Conservation (phyloP, 1,140 invertebrate species). For the Augochlora pura region DNA sequence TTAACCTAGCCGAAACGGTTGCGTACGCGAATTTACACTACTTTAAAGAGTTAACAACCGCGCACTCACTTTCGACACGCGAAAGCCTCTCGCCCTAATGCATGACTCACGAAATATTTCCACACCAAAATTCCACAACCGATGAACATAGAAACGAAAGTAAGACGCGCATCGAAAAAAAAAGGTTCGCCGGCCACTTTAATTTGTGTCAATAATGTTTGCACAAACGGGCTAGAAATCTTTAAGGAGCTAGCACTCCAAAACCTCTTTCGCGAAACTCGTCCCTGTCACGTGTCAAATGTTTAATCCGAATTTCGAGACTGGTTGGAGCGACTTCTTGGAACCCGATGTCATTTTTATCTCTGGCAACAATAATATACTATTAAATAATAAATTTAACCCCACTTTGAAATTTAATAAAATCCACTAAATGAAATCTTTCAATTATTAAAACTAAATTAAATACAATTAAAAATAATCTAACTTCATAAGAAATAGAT, state of each 20-base stretch:
- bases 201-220: background rate
- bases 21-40: no score
- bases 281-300: background rate
- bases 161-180: background rate
- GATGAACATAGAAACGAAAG: background rate
- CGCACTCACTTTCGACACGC: background rate
- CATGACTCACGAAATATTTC: background rate
- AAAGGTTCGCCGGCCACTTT: background rate
- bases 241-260: background rate
- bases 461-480: no score
- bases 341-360: no score
- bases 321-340: background rate
- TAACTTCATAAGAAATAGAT: no score
- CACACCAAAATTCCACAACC: constrained; percentile 7
- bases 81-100: background rate
- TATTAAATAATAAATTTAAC: no score
- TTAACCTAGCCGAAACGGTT: no score
- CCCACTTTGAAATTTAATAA: no score
- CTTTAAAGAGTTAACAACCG: background rate
- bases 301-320: background rate
- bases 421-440: no score
- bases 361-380: no score
- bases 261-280: background rate
- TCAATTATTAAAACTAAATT: no score
- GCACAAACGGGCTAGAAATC: background rate